phyloP scores from a whole-genome alignment of 2,888 invertebrate species.

The Scaptomyza flava region DNA sequence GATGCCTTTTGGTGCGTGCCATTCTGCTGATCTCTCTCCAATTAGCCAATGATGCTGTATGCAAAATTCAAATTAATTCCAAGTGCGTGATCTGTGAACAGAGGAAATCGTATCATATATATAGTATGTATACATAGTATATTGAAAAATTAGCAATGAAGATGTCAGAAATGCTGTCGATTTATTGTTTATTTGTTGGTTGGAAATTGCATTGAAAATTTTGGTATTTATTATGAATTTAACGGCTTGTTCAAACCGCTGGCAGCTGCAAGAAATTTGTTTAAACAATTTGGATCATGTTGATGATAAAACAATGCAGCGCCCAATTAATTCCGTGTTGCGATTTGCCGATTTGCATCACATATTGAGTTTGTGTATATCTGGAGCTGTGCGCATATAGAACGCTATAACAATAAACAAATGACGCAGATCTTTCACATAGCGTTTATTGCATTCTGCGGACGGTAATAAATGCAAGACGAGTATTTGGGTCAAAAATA shows the following conservation, averaged over 20 bases:
- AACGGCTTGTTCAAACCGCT: no score
- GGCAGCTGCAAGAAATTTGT: slow-evolving; percentile 21
- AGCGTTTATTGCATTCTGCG: slow-evolving; percentile 27
- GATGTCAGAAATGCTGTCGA: slow-evolving; percentile 13
- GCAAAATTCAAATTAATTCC: slow-evolving; percentile 37
- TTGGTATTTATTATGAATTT: slow-evolving; percentile 13
- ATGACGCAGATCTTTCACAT: slow-evolving; percentile 57
- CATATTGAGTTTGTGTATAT: slow-evolving; percentile 39
- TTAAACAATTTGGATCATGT: slow-evolving; percentile 14
- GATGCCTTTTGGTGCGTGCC: slow-evolving; percentile 39
- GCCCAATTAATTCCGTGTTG: slow-evolving; percentile 59
- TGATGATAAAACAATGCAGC: slow-evolving; percentile 41
- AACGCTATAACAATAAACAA: slow-evolving; percentile 54
- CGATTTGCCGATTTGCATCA: slow-evolving; percentile 12
- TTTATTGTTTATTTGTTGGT: slow-evolving; percentile 7
- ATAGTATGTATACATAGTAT: not conserved
- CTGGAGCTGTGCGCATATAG: slow-evolving; percentile 12
- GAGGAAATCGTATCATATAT: slow-evolving; percentile 30
- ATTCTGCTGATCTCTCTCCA: slow-evolving; percentile 37
- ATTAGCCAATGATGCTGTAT: slow-evolving; percentile 34
- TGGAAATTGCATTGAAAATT: slow-evolving; percentile 16
- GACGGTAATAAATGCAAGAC: slow-evolving; percentile 34
- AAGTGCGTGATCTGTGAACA: slow-evolving; percentile 46
- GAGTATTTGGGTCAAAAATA: slow-evolving; percentile 69
- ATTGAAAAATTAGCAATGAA: slow-evolving; percentile 30